Conservation (phyloP, 2,113 vertebrate species). For the Sphyrna mokarran region DNA sequence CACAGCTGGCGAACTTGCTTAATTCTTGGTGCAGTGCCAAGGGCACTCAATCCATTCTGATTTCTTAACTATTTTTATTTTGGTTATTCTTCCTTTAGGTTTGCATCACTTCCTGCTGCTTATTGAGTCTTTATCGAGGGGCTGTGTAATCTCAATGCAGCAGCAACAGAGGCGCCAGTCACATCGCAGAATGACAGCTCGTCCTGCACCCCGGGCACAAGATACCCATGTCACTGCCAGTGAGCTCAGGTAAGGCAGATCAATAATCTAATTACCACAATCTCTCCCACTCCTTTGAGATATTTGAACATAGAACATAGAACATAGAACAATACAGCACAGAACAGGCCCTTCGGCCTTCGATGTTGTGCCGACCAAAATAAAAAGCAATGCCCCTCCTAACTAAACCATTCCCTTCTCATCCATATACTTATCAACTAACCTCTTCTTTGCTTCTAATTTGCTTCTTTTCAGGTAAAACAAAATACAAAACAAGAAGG, state of each 20-base stretch:
- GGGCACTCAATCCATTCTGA: not conserved
- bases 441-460: no score
- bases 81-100: not conserved
- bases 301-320: no score
- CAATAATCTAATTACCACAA: not conserved
- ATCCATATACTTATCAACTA: no score
- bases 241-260: not conserved
- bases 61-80: constrained; percentile 20
- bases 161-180: not conserved
- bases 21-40: not conserved
- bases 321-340: no score
- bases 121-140: no score
- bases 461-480: not conserved
- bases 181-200: not conserved
- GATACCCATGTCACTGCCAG: no score
- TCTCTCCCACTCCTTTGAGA: no score
- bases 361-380: no score
- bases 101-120: constrained; percentile 12
- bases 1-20: not conserved
- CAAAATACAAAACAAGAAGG: no score
- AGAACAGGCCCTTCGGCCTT: no score
- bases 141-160: not conserved
- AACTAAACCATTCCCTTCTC: no score
- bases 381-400: no score
- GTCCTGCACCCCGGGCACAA: not conserved